These are phyloP conservation scores for Dynastes hyllus DNA, from an alignment of 2,888 invertebrate species.

Conservation along the genomic window DNA sequence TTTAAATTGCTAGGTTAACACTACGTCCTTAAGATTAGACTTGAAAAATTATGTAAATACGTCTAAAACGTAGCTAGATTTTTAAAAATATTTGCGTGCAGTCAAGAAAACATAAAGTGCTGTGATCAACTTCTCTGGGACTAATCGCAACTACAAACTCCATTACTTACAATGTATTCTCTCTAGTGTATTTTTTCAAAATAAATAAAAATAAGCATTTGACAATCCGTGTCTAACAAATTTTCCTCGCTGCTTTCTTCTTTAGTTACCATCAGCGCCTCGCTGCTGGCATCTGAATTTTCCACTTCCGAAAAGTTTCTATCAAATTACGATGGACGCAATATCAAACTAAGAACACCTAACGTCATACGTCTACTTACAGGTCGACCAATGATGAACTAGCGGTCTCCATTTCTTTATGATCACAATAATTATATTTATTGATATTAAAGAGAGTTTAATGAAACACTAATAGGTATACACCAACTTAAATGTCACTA, in stretches of 20 bases:
- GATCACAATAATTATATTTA: constrained; percentile 8
- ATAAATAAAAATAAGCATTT: too few species aligned
- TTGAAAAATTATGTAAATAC: too few species aligned
- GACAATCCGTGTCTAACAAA: constrained; percentile 33
- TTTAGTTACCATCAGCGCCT: constrained; percentile 24
- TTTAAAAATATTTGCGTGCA: constrained; percentile 29
- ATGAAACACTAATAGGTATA: constrained; percentile 14
- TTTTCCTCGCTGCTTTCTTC: constrained; percentile 31
- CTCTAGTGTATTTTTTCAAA: constrained; percentile 50
- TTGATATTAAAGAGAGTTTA: background rate
- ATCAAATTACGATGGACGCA: constrained; percentile 16
- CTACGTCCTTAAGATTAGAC: too few species aligned
- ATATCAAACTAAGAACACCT: background rate
- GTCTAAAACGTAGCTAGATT: too few species aligned
- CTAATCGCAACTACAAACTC: constrained; percentile 12
- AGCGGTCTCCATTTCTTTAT: constrained; percentile 17
- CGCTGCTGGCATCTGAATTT: background rate
- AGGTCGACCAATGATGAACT: constrained; percentile 35
- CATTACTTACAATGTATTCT: constrained; percentile 64
- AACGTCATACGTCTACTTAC: constrained; percentile 38
- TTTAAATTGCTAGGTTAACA: too few species aligned
- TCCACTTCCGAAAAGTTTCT: constrained; percentile 27
- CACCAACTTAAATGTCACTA: constrained; percentile 4
- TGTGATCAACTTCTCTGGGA: background rate
- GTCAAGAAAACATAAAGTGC: background rate